phyloP scores from a whole-genome alignment of 2,888 invertebrate genomes.

The Andrena dorsata region DNA sequence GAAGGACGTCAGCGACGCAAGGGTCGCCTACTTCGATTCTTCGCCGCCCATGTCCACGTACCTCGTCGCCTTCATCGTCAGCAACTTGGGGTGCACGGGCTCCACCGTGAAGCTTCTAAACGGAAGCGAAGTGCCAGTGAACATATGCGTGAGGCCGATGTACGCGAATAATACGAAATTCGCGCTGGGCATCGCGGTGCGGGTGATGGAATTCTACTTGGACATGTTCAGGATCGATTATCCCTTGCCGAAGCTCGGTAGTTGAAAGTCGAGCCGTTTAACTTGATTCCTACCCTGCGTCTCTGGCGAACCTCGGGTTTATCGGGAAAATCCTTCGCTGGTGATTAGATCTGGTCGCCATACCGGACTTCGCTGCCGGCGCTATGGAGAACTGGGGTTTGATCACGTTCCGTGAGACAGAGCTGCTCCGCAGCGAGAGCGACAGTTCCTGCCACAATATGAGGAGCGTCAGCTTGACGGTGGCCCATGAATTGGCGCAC shows the following conservation, averaged over 20 bases:
- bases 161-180: constrained; percentile 39
- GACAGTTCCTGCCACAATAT: constrained; percentile 86
- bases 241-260: constrained; percentile 54
- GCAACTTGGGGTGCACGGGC: constrained; percentile 67
- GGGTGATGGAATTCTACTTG: constrained; percentile 44
- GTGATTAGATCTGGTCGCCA: constrained; percentile 42
- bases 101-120: constrained; percentile 58
- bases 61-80: constrained; percentile 70
- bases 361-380: constrained; percentile 58
- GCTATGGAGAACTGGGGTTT: constrained; percentile 64
- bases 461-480: constrained; percentile 83
- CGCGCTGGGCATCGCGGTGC: constrained; percentile 35
- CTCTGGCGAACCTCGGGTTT: neutral
- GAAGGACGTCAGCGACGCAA: constrained; percentile 4
- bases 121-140: constrained; percentile 50
- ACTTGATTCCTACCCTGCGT: neutral
- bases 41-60: constrained; percentile 73
- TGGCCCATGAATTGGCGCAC: constrained; percentile 61
- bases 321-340: neutral
- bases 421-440: constrained; percentile 78
- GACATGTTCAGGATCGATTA: constrained; percentile 40
- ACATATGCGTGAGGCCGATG: constrained; percentile 40
- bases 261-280: neutral
- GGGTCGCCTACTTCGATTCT: constrained; percentile 50
- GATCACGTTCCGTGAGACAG: constrained; percentile 56